Evolutionary conservation across 1,140 invertebrate species (phyloP), one percentile per base, ranked within the genome.

Genomic region (Mesaphorura yosii): DNA sequence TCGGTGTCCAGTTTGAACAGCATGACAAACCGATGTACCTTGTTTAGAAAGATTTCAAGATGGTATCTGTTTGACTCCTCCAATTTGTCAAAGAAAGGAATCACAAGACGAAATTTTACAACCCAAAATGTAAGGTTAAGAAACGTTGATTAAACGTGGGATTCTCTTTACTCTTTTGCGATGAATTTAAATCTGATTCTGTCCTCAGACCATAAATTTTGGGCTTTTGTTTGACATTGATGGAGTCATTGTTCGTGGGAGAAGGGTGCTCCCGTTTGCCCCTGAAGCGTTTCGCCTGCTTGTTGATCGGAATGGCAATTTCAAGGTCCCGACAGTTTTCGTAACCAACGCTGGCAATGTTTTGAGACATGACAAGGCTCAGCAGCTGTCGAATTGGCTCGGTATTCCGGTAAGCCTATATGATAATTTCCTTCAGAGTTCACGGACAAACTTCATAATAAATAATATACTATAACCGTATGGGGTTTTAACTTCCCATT

Each of bases 141-240:
- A n/a, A n/a, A n/a, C n/a, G n/a, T n/a, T n/a, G n/a, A n/a, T n/a
- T n/a, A n/a, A n/a, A n/a, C n/a, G n/a, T n/a, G n/a, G n/a, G n/a
- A n/a, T n/a, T n/a, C n/a, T n/a, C n/a, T n/a, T n/a, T n/a, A n/a
- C n/a, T n/a, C n/a, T n/a, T n/a, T n/a, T n/a, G n/a, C n/a, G n/a
- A n/a, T n/a, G n/a, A n/a, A n/a, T n/a, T n/a, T n/a, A n/a, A n/a
- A n/a, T n/a, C n/a, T n/a, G n/a, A 25, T 47, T 22, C 48, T 40
- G 41, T 3, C 14, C 45, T 29, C 37, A 51, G 25, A 27, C 40
- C 28, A 15, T 56, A 63, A 46, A 52, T 19, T 83, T 82, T 67
- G 81, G 81, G 17, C 66, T 84, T 5, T 65, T 83, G 7, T 83
- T 84, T 67, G 82, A 84, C 60, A 82, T 84, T 39, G 82, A 84